Base-by-base conservation (phyloP, 2,113 vertebrate species). In the Danionella cerebrum region DNA sequence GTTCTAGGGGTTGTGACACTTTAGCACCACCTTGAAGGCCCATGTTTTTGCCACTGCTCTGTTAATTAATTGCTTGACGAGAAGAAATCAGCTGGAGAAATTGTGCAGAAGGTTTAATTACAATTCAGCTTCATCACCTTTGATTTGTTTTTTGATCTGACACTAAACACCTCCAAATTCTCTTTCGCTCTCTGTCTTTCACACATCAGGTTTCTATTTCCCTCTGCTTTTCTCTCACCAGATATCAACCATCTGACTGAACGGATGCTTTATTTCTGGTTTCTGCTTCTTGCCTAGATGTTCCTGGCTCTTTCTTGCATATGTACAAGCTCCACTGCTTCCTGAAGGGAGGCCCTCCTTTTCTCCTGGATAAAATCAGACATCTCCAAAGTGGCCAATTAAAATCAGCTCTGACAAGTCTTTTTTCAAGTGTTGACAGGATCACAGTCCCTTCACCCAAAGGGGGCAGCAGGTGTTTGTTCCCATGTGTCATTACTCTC, bases 331-430 rank as follows among this genome's bases (percentile, higher is more conserved):
- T 60, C 45, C 22, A 13, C 19, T 41, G 31, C 42, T 22, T n/a
- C 52, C 57, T 36, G 59, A 38, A 67, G 65, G 21, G 36, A 74
- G 39, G 12, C 10, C 21, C 25, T 77, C 70, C 50, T 36, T 78
- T 75, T 75, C 54, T 75, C 73, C 57, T 4, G 50, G 18, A 53
- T 25, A 67, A 39, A 58, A 66, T 58, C 53, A 55, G 70, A 25
- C 41, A 64, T 58, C 74, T 76, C 52, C 71, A 79, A 80, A 63
- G 55, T 18, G 71, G 59, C 47, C 79, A 78, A 82, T 82, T 82
- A 83, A 76, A 76, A 75, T 62, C 60, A 35, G 27, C 25, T n/a
- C 2, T 71, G 36, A 71, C 44, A 50, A 54, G 31, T 24, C 65
- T 36, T 68, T 57, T 53, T 58, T 31, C 35, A 50, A 31, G 35